A percentile compares a stretch with the other conserved stretches of the same genome.
Evolutionary conservation across 2,888 invertebrate species (phyloP).

Genomic region (Pediacus dermestoides): DNA sequence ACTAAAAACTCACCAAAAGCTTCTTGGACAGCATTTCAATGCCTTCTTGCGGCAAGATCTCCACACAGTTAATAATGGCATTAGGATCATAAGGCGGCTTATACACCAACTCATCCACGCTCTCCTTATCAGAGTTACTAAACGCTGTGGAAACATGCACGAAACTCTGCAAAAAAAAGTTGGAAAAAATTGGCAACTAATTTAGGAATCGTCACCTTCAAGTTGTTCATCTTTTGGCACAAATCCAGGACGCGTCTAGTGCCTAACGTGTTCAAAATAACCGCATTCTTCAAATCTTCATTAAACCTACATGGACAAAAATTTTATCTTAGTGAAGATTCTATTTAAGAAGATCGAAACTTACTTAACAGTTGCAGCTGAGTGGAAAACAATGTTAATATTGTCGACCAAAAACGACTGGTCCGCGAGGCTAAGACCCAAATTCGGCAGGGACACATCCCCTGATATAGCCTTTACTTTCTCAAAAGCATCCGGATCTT

Average conservation of each 20-base stretch:
- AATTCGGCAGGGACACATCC: conserved; percentile 68
- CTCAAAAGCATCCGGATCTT: conserved; percentile 61
- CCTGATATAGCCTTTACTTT: conserved; percentile 71
- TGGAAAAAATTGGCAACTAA: conserved; percentile 7
- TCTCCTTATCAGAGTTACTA: conserved; percentile 82
- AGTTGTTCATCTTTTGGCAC: conserved; percentile 73
- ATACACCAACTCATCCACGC: conserved; percentile 82
- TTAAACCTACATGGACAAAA: conserved; percentile 70
- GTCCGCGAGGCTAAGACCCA: conserved; percentile 68
- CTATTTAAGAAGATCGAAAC: conserved; percentile 13
- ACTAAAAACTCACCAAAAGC: conserved; percentile 52
- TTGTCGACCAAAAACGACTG: conserved; percentile 59
- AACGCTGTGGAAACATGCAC: conserved; percentile 96
- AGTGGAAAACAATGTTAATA: conserved; percentile 87
- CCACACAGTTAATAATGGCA: conserved; percentile 59
- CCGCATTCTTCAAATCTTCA: conserved; percentile 82
- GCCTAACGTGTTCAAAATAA: conserved; percentile 85
- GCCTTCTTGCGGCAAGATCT: conserved; percentile 60
- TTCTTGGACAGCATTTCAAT: conserved; percentile 57
- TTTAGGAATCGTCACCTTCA: no score
- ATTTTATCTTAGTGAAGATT: background rate
- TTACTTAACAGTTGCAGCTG: conserved; percentile 86
- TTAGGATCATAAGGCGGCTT: conserved; percentile 64
- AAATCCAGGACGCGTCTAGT: conserved; percentile 80
- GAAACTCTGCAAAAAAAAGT: conserved; percentile 54